Percentiles rank a stretch among this genome's conserved stretches.
Evolutionary conservation across 2,113 vertebrate species (phyloP).

Genomic region (Neodontobutis hainanensis): DNA sequence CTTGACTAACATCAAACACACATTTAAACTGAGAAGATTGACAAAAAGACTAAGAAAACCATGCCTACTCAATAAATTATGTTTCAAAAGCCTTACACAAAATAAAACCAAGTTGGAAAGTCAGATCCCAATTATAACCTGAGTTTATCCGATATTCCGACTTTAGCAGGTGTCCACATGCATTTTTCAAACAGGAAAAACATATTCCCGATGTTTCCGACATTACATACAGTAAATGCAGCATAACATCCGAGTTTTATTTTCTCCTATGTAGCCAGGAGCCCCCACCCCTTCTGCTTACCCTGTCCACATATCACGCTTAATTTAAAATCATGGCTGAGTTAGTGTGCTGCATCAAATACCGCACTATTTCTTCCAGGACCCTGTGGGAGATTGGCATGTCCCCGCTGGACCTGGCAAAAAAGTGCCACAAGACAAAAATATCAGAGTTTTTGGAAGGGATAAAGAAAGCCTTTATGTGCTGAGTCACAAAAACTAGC

Average conservation of each 20-base stretch:
- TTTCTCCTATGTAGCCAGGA: slow-evolving; percentile 64
- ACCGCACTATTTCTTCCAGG: slow-evolving; percentile 75
- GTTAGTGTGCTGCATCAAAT: slow-evolving; percentile 78
- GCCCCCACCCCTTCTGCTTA: slow-evolving; percentile 14
- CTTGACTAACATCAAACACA: no score
- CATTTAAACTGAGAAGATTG: no score
- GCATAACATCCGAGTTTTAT: slow-evolving; percentile 62
- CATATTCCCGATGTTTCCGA: neutral
- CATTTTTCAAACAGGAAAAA: neutral
- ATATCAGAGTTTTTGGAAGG: slow-evolving; percentile 70
- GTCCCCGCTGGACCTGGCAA: slow-evolving; percentile 67
- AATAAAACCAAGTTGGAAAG: no score
- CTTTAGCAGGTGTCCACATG: neutral
- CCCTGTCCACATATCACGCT: slow-evolving; percentile 66
- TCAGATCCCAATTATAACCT: neutral
- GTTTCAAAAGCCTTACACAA: no score
- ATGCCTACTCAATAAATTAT: no score
- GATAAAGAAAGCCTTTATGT: slow-evolving; percentile 77
- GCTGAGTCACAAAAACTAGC: slow-evolving; percentile 63
- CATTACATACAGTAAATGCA: slow-evolving; percentile 35
- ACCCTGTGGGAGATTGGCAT: slow-evolving; percentile 76
- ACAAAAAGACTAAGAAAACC: no score
- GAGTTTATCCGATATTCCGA: no score
- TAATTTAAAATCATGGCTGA: slow-evolving; percentile 82
- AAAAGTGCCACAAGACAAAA: slow-evolving; percentile 81